Evolutionary conservation across 1,140 invertebrate genomes (phyloP).

Genomic region (Anthonomus grandis): DNA sequence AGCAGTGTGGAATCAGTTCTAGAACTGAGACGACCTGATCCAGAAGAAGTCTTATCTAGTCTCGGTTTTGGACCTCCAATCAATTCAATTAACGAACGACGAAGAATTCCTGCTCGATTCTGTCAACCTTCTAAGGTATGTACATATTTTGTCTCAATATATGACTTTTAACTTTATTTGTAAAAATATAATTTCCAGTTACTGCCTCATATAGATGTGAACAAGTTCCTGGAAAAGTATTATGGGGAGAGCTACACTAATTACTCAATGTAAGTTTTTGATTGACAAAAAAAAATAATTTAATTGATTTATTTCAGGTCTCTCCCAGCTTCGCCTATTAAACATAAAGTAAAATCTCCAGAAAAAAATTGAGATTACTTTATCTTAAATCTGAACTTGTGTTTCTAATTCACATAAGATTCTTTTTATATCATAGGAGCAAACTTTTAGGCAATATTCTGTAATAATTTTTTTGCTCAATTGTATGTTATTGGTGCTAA

Average conservation of each 20-base stretch:
- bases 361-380: no score
- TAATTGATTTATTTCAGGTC: no score
- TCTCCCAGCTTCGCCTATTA: no score
- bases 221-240: constrained; percentile 46
- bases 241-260: constrained; percentile 37
- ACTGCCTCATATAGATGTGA: constrained; percentile 44
- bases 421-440: no score
- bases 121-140: constrained; percentile 46
- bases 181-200: constrained; percentile 34
- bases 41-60: constrained; percentile 68
- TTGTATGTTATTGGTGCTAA: no score
- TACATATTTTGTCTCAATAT: not conserved
- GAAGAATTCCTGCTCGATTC: constrained; percentile 64
- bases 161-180: constrained; percentile 4
- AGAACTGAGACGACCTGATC: constrained; percentile 68
- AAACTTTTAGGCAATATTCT: no score
- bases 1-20: constrained; percentile 72
- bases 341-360: no score
- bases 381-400: no score
- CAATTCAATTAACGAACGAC: constrained; percentile 53
- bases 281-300: no score
- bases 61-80: constrained; percentile 65
- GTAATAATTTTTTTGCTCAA: no score
- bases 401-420: no score
- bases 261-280: constrained; percentile 29